Conservation (phyloP, 1,140 invertebrate species). For the Trissolcus basalis region DNA sequence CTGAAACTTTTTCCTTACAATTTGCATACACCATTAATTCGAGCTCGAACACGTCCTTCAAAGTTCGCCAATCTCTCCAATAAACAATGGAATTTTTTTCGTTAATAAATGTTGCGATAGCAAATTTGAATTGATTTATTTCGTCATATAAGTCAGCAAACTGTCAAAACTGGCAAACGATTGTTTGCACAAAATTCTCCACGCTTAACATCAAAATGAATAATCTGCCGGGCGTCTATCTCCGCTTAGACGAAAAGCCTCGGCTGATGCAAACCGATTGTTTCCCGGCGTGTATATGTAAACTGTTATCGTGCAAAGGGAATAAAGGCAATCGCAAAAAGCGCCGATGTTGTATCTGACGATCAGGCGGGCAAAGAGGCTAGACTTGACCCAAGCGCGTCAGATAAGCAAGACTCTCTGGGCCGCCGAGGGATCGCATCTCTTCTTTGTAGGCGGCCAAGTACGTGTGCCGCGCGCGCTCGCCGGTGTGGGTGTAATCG, state of each 20-base stretch:
- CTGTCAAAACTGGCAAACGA: background rate
- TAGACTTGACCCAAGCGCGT: constrained; percentile 56
- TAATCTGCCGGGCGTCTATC: constrained; percentile 15
- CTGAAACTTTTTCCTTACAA: no score
- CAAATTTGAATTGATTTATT: no score
- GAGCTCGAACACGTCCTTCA: no score
- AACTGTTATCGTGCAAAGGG: constrained; percentile 43
- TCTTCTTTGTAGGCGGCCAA: constrained; percentile 48
- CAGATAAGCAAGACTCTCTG: constrained; percentile 38
- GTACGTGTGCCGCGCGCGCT: constrained; percentile 43
- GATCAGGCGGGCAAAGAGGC: constrained; percentile 47
- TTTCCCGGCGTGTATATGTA: constrained; percentile 45
- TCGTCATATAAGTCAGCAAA: background rate
- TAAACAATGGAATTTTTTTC: no score
- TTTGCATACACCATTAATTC: no score
- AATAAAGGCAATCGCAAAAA: constrained; percentile 59
- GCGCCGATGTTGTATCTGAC: constrained; percentile 56
- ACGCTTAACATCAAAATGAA: constrained; percentile 24
- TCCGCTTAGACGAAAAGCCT: constrained; percentile 1
- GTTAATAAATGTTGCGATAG: no score
- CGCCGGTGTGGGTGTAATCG: constrained; percentile 68
- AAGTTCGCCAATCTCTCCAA: no score
- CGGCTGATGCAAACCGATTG: constrained; percentile 30
- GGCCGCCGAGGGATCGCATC: constrained; percentile 41
- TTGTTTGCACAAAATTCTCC: background rate